Base-by-base conservation (phyloP, 2,797 vertebrate species). In the Pelobates cultripes region DNA sequence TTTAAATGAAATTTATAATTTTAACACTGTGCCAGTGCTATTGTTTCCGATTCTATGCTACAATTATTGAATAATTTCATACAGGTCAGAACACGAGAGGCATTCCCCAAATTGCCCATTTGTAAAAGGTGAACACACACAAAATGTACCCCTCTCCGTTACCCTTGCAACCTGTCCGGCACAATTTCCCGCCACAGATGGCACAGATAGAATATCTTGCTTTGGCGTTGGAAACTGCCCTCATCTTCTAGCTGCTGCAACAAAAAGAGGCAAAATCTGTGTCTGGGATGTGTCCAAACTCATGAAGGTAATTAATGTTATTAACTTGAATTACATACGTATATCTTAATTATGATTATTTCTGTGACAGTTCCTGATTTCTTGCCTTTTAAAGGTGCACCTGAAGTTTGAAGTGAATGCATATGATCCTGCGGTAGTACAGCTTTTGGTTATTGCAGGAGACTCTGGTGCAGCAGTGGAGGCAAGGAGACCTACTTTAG, bases 221-320 rank as follows among this genome's bases (percentile, higher is more conserved):
- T 98, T 97, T 79, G 98, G 98, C 51, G 98, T 98, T 8, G 98
- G 98, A 81, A 99, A 96, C 89, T 99, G 97, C 86, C 97, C 97
- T 60, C 96, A 98, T 90, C 98, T 99, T 88, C 91, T 99, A 82
- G 97, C 97, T 86, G 96, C 97, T 70, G 97, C 97, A 88, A 99
- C 98, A 76, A 99, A 97, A 90, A 94, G 96, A 89, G 98, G 98
- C 77, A 99, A 98, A 89, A 96, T 99, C 90, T 99, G 97, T 86
- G 95, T 99, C 90, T 99, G 97, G 98, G 98, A 99, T 85, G 96
- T 99, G 87, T 99, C 97, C 80, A 99, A 99, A 91, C 97, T 99
- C 89, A 99, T 99, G 97, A 99, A 97, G 97, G 98, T 99, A 88
- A 61, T 47, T 84, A 28, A 28, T 28, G 28, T 28, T 28, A 28